Evolutionary conservation across 2,797 vertebrate genomes (phyloP).

Genomic region (Iguana delicatissima): DNA sequence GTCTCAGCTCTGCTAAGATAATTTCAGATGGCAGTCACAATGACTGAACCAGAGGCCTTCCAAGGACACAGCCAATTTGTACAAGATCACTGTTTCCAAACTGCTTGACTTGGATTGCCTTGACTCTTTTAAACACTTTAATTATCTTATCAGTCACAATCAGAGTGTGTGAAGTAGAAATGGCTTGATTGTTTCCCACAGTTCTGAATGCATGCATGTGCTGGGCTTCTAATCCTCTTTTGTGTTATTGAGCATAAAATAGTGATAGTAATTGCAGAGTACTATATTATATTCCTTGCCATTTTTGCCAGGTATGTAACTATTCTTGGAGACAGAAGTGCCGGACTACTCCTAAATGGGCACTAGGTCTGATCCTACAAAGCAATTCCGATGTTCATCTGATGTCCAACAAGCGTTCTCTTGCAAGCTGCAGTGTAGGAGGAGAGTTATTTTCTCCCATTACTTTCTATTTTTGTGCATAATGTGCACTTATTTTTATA

Average conservation of each 20-base stretch:
- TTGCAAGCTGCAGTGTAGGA: slow-evolving; percentile 28
- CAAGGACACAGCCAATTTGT: neutral
- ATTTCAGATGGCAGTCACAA: neutral
- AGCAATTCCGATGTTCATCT: slow-evolving; percentile 10
- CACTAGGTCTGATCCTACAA: neutral
- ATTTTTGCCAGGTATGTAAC: neutral
- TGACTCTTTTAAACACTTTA: neutral
- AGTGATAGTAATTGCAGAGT: neutral
- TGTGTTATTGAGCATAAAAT: neutral
- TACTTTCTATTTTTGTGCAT: slow-evolving; percentile 59
- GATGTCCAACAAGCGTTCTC: slow-evolving; percentile 5
- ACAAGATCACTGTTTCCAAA: neutral
- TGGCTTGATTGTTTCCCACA: neutral
- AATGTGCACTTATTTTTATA: slow-evolving; percentile 60
- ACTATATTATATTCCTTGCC: neutral
- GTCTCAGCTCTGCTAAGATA: neutral
- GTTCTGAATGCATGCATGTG: neutral
- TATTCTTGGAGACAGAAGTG: neutral
- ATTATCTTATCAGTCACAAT: neutral
- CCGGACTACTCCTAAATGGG: neutral
- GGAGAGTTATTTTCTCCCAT: slow-evolving; percentile 51
- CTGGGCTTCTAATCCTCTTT: neutral
- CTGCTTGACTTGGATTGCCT: neutral
- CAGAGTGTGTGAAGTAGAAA: neutral
- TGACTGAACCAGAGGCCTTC: neutral